Evolutionary conservation across 2,113 vertebrate genomes (phyloP).

Genomic region (Shinisaurus crocodilurus): DNA sequence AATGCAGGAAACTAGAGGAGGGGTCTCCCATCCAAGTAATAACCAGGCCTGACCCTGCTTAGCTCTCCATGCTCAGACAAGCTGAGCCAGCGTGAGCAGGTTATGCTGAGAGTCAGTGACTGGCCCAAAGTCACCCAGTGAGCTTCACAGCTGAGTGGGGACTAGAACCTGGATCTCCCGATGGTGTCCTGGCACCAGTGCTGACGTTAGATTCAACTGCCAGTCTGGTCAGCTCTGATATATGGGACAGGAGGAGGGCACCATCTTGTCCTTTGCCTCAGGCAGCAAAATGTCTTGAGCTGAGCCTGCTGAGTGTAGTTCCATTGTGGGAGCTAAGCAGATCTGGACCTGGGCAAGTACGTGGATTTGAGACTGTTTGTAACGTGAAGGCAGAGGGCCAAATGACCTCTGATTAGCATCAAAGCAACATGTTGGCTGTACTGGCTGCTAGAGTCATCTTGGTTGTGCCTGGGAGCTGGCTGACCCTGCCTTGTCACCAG

Average conservation of each 20-base stretch:
- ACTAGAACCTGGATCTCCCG: too few relatives aligned
- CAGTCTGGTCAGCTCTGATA: neutral
- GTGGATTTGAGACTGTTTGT: neutral
- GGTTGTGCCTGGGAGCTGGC: neutral
- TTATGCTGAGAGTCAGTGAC: too few relatives aligned
- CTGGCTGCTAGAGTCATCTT: neutral
- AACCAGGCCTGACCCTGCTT: too few relatives aligned
- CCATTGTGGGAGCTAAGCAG: neutral
- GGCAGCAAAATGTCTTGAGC: neutral
- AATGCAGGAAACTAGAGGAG: too few relatives aligned
- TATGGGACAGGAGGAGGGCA: neutral
- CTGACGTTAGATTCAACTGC: neutral
- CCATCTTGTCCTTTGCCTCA: neutral
- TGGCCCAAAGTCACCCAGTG: too few relatives aligned
- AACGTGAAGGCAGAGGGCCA: neutral
- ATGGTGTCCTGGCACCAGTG: too few relatives aligned
- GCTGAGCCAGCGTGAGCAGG: too few relatives aligned
- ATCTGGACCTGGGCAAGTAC: neutral
- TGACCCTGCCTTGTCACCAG: neutral
- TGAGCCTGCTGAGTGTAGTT: neutral
- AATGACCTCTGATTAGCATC: neutral
- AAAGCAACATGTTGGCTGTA: neutral
- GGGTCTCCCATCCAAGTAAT: too few relatives aligned
- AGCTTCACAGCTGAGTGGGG: too few relatives aligned
- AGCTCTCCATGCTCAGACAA: too few relatives aligned